Percentiles rank a stretch among this genome's conserved stretches.
These are phyloP conservation scores for Conus ventricosus DNA, from an alignment of 1,140 invertebrate species.

Conservation along the genomic window DNA sequence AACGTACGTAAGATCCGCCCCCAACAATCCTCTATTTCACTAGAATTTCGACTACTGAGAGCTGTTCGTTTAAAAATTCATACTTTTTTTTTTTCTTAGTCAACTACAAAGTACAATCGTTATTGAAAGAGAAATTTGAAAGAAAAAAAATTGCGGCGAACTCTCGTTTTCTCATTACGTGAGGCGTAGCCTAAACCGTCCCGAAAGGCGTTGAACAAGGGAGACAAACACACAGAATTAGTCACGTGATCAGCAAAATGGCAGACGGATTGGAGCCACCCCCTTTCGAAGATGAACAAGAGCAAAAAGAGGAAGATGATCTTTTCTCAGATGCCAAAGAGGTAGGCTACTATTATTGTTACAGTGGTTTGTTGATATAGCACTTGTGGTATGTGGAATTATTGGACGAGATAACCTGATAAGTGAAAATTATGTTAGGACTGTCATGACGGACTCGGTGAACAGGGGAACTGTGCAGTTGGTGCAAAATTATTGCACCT, in stretches of 20 bases:
- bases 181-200: no score
- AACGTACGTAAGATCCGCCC: no score
- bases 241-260: slow-evolving; percentile 71
- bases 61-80: no score
- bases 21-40: no score
- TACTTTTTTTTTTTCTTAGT: no score
- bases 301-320: slow-evolving; percentile 82
- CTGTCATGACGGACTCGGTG: neutral
- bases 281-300: slow-evolving; percentile 81
- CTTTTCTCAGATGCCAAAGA: slow-evolving; percentile 86
- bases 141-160: no score
- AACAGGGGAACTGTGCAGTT: no score
- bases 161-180: no score
- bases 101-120: no score
- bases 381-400: neutral
- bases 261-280: slow-evolving; percentile 77
- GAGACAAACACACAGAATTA: neutral
- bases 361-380: neutral
- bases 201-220: neutral
- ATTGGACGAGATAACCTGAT: neutral
- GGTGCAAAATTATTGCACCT: no score
- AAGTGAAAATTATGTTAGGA: slow-evolving; percentile 10
- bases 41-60: no score
- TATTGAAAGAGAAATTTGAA: no score
- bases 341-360: slow-evolving; percentile 75